phyloP scores from a whole-genome alignment of 2,797 vertebrate genomes.

The Onychomys arenicola region DNA sequence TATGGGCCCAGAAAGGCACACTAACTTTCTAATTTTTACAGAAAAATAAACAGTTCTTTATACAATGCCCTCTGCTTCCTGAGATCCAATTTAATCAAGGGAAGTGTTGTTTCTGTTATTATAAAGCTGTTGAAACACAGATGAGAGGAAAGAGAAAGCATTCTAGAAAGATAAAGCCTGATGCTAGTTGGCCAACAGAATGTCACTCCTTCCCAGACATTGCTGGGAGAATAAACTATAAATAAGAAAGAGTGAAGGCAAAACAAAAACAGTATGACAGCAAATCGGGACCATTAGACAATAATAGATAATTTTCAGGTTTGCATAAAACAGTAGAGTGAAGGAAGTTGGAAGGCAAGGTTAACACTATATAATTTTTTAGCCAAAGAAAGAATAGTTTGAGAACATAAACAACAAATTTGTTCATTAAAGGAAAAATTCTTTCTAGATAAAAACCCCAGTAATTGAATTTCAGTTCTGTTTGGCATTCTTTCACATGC shows the following conservation, averaged over 20 bases:
- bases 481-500: background rate
- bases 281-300: background rate
- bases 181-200: background rate
- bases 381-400: background rate
- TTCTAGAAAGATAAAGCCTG: background rate
- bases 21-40: conserved; percentile 46
- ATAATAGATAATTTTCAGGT: background rate
- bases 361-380: background rate
- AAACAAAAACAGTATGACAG: background rate
- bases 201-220: background rate
- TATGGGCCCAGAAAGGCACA: background rate
- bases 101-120: conserved; percentile 2
- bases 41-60: background rate
- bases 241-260: background rate
- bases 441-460: background rate
- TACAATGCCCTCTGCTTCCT: background rate
- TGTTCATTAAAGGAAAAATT: background rate
- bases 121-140: background rate
- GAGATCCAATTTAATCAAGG: conserved; percentile 9
- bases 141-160: background rate
- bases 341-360: background rate
- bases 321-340: background rate
- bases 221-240: background rate
- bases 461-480: background rate
- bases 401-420: background rate